Conservation (phyloP, 2,888 invertebrate genomes). For the Biston stratarius region DNA sequence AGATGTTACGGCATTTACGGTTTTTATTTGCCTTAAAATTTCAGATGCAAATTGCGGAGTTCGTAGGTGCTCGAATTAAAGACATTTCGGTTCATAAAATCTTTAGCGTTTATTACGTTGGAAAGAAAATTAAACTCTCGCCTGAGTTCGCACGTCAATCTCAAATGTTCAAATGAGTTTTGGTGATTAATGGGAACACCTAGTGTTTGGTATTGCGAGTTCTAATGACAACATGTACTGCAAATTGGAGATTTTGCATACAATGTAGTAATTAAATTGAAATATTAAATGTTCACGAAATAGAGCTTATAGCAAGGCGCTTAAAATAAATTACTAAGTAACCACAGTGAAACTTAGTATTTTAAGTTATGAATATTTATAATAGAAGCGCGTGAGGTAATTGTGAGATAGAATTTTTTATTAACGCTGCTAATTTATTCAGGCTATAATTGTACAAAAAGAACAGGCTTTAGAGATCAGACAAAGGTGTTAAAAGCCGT, state of each 20-base stretch:
- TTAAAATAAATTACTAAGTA: conserved; percentile 31
- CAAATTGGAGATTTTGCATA: conserved; percentile 61
- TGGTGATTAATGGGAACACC: conserved; percentile 60
- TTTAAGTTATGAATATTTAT: conserved; percentile 31
- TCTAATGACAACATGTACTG: conserved; percentile 49
- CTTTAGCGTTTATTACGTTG: conserved; percentile 58
- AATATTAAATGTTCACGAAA: conserved; percentile 25
- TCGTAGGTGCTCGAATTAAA: conserved; percentile 69
- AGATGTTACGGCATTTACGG: conserved; percentile 58
- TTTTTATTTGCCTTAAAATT: conserved; percentile 74
- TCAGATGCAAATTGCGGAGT: conserved; percentile 74
- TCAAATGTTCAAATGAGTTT: conserved; percentile 72
- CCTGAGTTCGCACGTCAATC: conserved; percentile 44
- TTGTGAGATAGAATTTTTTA: conserved; percentile 14
- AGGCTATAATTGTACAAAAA: background rate
- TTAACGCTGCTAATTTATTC: conserved; percentile 5
- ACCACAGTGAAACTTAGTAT: conserved; percentile 20
- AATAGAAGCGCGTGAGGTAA: conserved; percentile 7
- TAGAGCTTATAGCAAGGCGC: conserved; percentile 31
- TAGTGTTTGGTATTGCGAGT: conserved; percentile 59
- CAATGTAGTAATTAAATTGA: conserved; percentile 52
- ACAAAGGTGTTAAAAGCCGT: background rate
- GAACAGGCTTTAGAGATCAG: background rate
- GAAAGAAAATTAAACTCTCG: conserved; percentile 61
- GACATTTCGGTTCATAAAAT: conserved; percentile 64